Conservation (phyloP, 92 coral and sea anemone genomes). For the Diadumene lineata region DNA sequence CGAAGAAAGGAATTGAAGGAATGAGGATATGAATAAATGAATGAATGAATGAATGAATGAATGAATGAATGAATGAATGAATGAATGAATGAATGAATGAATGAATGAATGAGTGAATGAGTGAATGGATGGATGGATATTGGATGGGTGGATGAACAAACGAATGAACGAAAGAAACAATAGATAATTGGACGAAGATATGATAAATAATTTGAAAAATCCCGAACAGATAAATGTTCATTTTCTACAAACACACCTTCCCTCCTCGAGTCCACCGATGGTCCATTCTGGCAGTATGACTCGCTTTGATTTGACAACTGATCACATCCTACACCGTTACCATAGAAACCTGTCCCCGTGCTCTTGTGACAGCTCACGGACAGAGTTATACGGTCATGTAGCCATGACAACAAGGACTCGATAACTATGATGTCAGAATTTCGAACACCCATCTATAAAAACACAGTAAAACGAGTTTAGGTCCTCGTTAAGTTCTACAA, state of each 20-base stretch:
- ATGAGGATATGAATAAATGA: background rate
- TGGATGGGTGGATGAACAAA: too few species aligned
- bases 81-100: background rate
- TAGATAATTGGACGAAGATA: too few species aligned
- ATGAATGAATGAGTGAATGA: background rate
- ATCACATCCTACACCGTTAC: slow-evolving; percentile 20
- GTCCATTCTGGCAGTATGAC: slow-evolving; percentile 78
- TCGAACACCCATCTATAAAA: slow-evolving; percentile 82
- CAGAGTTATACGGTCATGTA: slow-evolving; percentile 50
- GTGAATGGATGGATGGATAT: background rate
- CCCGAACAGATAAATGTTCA: too few species aligned
- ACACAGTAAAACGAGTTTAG: too few species aligned
- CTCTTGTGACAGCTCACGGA: slow-evolving; percentile 48
- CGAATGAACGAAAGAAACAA: too few species aligned
- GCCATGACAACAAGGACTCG: slow-evolving; percentile 58
- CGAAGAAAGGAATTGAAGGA: background rate
- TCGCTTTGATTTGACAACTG: slow-evolving; percentile 38
- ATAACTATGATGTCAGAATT: slow-evolving; percentile 61
- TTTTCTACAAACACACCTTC: background rate
- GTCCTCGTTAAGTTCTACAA: too few species aligned
- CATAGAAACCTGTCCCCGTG: slow-evolving; percentile 31
- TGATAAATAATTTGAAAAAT: too few species aligned
- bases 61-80: background rate
- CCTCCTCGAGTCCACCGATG: slow-evolving; percentile 59
- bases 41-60: background rate